Evolutionary conservation across 2,888 invertebrate genomes (phyloP), one percentile per base, ranked within the genome.

Genomic region (Calameuta idolon): DNA sequence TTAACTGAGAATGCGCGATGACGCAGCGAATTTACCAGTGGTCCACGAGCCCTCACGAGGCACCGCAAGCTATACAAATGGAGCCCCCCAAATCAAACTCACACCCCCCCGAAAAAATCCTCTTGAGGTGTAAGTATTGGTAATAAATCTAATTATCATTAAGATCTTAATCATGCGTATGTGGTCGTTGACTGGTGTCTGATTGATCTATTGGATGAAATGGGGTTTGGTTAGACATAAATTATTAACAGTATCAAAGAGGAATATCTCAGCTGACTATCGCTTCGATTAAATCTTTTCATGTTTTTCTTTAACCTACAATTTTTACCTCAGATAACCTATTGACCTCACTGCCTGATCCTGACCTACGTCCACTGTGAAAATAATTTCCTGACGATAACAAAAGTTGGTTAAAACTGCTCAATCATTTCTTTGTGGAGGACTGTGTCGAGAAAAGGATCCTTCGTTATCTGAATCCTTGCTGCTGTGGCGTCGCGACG

Each of bases 1-100:
- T 89, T 90, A 90, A 89, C 86, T 90, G 87, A 90, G 90, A 90
- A 90, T 90, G 90, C 90, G 88, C 89, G 87, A 90, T 90, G 90
- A 90, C 90, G 85, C 90, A 90, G 90, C 90, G 90, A 89, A 89
- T 90, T 86, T 90, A 89, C 86, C 90, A 90, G 88, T 90, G 90
- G 87, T 90, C 89, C 86, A 87, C 89, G 89, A 90, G 82, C 84
- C 90, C 90, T 86, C 89, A 83, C 88, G 90, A 90, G 86, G 86
- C 83, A 83, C 86, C 81, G 75, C 88, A 88, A 88, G 85, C 81
- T 89, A 90, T 88, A 79, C 89, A 88, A 91, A 91, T 90, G 90
- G 90, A 90, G 85, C 85, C 88, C 81, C 87, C 82, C 83, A 90
- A 86, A 85, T 83, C 82, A 89, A 90, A 89, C 81, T 89, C 86